Base-by-base conservation (phyloP, 2,888 invertebrate species). In the Mactromeris polynyma region DNA sequence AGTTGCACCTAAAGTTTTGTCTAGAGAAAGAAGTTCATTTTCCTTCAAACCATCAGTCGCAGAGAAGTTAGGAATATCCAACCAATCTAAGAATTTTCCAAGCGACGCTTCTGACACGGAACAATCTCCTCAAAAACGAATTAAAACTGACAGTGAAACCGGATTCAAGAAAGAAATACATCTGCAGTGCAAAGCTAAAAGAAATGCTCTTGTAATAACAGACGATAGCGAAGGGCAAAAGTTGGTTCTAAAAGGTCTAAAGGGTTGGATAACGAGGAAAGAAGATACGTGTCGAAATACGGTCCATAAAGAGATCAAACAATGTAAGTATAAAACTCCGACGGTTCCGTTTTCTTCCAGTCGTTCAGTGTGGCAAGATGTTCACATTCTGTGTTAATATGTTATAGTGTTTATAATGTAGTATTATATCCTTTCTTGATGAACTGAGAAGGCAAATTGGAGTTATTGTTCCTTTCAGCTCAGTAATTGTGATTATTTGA, bases 291-390 rank as follows among this genome's bases (percentile, higher is more conserved):
- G 51, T 36, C 88, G 83, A 81, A 79, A 84, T 31, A 83, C 51
- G 19, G 21, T 78, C 2, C 79, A 89, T 38, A 85, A 73, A 26
- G 83, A 89, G 21, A 80, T 86, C 17, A 89, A 86, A 42, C 82
- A 86, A 51, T 92, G 91, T 92, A 90, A 89, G 90, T 90, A 26
- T 36, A 17, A 31, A 2, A 31, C 7, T n/a, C n/a, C n/a, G n/a
- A n/a, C n/a, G n/a, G n/a, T 7, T 46, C 46, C 46, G 7, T 46
- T 46, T 11, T 46, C 17, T 11, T 17, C 17, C 9, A 11, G 7
- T 46, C 17, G 7, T 46, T 46, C 17, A 46, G 17, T 21, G 58
- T 19, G 7, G n/a, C n/a, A n/a, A n/a, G n/a, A n/a, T n/a, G n/a
- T n/a, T n/a, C n/a, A n/a, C n/a, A n/a, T n/a, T n/a, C n/a, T n/a